phyloP scores from a whole-genome alignment of 2,797 vertebrate species.

The Anolis apletophallus region DNA sequence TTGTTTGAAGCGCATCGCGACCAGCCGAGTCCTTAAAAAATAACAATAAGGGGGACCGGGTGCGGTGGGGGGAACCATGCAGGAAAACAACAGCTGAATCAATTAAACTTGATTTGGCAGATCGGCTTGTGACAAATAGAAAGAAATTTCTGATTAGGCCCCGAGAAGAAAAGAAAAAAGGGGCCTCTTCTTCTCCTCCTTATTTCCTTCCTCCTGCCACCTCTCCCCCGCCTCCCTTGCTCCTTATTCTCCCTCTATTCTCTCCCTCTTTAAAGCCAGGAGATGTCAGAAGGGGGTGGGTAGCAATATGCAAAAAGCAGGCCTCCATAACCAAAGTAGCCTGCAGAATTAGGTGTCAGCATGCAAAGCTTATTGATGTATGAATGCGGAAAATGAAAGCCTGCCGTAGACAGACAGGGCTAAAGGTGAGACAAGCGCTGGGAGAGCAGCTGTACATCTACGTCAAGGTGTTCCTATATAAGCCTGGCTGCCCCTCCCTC shows the following conservation, averaged over 20 bases:
- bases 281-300: conserved; percentile 86
- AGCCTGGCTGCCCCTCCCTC: conserved; percentile 68
- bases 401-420: conserved; percentile 97
- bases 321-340: conserved; percentile 97
- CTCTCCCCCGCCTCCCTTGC: conserved; percentile 30
- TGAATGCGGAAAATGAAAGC: conserved; percentile 99
- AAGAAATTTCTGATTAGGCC: conserved; percentile 80
- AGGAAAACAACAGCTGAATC: conserved; percentile 81
- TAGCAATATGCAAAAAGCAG: conserved; percentile 97
- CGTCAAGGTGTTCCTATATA: conserved; percentile 95
- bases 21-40: conserved; percentile 77
- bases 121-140: conserved; percentile 85
- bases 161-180: conserved; percentile 73
- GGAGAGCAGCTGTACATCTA: conserved; percentile 97
- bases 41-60: neutral
- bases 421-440: conserved; percentile 90
- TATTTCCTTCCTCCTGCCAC: neutral
- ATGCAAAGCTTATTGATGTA: conserved; percentile 99
- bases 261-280: conserved; percentile 90
- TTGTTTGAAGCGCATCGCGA: conserved; percentile 81
- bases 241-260: conserved; percentile 69
- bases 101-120: conserved; percentile 92
- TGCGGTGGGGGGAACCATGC: conserved; percentile 57
- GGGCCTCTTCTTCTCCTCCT: neutral
- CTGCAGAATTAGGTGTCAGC: conserved; percentile 99